Conservation (phyloP, 1,140 invertebrate genomes). For the Drosophila kohkoa region DNA sequence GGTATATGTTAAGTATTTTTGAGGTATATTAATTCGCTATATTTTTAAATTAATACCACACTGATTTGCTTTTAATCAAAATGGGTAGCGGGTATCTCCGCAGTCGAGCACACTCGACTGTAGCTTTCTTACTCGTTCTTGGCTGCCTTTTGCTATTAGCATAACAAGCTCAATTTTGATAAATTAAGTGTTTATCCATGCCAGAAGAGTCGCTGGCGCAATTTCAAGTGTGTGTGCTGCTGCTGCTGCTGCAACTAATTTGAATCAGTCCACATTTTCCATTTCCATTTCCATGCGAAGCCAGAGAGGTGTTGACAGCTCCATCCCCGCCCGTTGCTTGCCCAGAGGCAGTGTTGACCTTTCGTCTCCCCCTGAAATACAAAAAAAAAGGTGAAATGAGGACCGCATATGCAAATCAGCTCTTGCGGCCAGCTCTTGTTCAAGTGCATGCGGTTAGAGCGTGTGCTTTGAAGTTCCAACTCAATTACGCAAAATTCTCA, state of each 20-base stretch:
- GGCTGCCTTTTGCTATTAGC: slow-evolving; percentile 64
- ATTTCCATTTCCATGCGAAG: background rate
- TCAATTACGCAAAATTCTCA: slow-evolving; percentile 83
- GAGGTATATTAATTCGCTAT: no score
- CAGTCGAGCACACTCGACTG: no score
- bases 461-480: slow-evolving; percentile 79
- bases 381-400: background rate
- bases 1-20: no score
- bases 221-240: slow-evolving; percentile 28
- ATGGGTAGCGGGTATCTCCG: no score
- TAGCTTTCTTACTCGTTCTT: background rate
- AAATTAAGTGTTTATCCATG: slow-evolving; percentile 82
- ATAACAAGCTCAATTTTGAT: slow-evolving; percentile 77
- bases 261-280: slow-evolving; percentile 30
- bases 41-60: no score
- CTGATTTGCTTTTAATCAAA: no score
- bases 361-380: slow-evolving; percentile 15
- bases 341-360: slow-evolving; percentile 59
- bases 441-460: slow-evolving; percentile 70
- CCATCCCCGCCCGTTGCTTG: slow-evolving; percentile 32
- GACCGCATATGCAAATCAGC: slow-evolving; percentile 69
- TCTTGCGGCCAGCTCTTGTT: slow-evolving; percentile 32
- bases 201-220: slow-evolving; percentile 16
- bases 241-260: slow-evolving; percentile 42
- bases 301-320: slow-evolving; percentile 73